Base-by-base conservation (phyloP, 2,888 invertebrate genomes). In the Julus scanicus region DNA sequence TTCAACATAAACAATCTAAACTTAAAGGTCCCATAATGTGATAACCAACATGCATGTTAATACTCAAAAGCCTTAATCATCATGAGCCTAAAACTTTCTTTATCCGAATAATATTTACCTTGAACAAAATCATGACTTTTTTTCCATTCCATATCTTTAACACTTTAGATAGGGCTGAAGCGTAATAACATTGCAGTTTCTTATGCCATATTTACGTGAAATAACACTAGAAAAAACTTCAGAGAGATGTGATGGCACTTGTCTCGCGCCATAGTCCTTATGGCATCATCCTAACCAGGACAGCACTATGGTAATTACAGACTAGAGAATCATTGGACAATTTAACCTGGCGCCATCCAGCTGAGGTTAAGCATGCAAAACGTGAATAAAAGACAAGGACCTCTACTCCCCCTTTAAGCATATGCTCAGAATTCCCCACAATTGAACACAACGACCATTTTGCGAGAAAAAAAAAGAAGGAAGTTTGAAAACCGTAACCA, bases 361-460 rank as follows among this genome's bases (percentile, higher is more conserved):
- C 80, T 80, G 80, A 80, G 53, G 80, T 80, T 80, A 80, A 29
- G 80, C 80, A 80, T 80, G 80, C 80, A 80, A 80, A 80, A 80
- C 80, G 37, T 8, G 15, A 29, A 80, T 80, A 80, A 80, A 80
- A 80, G 80, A 80, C 80, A 80, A 80, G 80, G 80, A 80, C 80
- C 71, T 80, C 13, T 13, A 15, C 80, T 80, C 37, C 80, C 11
- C 13, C 37, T 37, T 13, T n/a, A 57, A 80, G 80, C 80, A 80
- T 80, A 39, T 80, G 80, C 80, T 80, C 80, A 80, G 80, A 80
- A 80, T 39, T 80, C 15, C 5, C 37, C 80, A 80, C 80, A 80
- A 80, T 80, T 80, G 80, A 80, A 80, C 80, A 80, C 80, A 80
- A 80, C 80, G 80, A 15, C 80, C 80, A 37, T 80, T 80, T 80